Evolutionary conservation across 2,113 vertebrate genomes (phyloP).

Genomic region (Sisor rabdophorus): DNA sequence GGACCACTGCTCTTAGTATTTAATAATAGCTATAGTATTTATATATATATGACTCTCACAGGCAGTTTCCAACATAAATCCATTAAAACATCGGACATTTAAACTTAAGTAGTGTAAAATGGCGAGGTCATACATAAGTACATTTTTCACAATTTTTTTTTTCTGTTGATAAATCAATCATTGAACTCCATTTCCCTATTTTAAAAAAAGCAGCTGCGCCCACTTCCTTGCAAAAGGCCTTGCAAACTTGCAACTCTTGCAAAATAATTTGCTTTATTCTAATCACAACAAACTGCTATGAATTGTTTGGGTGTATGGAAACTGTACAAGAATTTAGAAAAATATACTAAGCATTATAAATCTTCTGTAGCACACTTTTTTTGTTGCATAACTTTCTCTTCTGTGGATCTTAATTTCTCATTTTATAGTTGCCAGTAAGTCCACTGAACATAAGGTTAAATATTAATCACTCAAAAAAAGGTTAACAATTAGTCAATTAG

Average conservation of each 20-base stretch:
- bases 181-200: conserved; percentile 22
- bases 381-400: conserved; percentile 13
- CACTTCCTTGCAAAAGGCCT: conserved; percentile 7
- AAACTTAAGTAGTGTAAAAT: not conserved
- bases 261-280: conserved; percentile 15
- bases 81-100: no score
- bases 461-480: not conserved
- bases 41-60: no score
- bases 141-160: conserved; percentile 8
- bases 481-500: not conserved
- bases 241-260: not conserved
- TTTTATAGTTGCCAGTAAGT: conserved; percentile 12
- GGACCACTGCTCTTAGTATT: not conserved
- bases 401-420: not conserved
- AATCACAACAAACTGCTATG: not conserved
- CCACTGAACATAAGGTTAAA: conserved; percentile 3
- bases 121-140: not conserved
- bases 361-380: not conserved
- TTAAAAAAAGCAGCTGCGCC: conserved; percentile 26
- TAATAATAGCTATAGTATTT: no score
- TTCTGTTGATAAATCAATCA: conserved; percentile 7
- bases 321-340: not conserved
- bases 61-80: no score
- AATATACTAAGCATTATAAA: not conserved
- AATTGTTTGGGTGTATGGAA: not conserved